A percentile compares a stretch with the other conserved stretches of the same genome.
Conservation (phyloP, 2,888 invertebrate species). For the Ichneumoninae sp. region DNA sequence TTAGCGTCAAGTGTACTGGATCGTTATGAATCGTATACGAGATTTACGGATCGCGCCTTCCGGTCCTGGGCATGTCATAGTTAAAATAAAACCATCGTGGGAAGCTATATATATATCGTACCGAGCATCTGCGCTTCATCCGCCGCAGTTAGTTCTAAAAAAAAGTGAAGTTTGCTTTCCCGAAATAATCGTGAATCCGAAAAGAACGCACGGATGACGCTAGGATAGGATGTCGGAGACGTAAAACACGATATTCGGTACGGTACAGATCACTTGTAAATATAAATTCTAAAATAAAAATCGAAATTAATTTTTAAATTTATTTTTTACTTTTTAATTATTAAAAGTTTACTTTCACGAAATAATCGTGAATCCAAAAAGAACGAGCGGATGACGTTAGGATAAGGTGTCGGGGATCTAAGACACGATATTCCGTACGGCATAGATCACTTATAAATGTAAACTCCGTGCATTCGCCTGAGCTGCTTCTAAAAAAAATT, state of each 20-base stretch:
- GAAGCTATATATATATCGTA: slow-evolving; percentile 9
- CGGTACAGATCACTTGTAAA: slow-evolving; percentile 51
- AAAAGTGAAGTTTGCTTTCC: background rate
- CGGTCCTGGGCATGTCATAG: slow-evolving; percentile 47
- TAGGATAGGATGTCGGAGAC: background rate
- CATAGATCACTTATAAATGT: slow-evolving; percentile 50
- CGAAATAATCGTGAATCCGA: slow-evolving; percentile 28
- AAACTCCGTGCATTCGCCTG: slow-evolving; percentile 39
- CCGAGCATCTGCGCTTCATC: slow-evolving; percentile 60
- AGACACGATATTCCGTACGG: slow-evolving; percentile 61
- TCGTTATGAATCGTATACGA: slow-evolving; percentile 50
- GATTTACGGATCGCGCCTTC: slow-evolving; percentile 53
- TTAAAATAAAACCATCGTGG: slow-evolving; percentile 32
- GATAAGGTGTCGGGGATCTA: background rate
- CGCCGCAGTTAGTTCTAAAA: slow-evolving; percentile 14
- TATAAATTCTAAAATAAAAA: slow-evolving; percentile 38
- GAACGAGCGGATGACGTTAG: background rate
- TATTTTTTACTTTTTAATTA: too few species aligned
- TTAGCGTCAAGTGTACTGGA: slow-evolving; percentile 74
- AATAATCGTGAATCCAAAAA: slow-evolving; percentile 28
- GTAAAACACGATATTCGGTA: slow-evolving; percentile 55
- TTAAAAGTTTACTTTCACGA: background rate
- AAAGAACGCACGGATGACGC: slow-evolving; percentile 15
- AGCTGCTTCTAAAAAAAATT: background rate
- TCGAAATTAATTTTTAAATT: too few species aligned